Evolutionary conservation across 2,888 invertebrate genomes (phyloP).

Genomic region (Trisateles emortualis): DNA sequence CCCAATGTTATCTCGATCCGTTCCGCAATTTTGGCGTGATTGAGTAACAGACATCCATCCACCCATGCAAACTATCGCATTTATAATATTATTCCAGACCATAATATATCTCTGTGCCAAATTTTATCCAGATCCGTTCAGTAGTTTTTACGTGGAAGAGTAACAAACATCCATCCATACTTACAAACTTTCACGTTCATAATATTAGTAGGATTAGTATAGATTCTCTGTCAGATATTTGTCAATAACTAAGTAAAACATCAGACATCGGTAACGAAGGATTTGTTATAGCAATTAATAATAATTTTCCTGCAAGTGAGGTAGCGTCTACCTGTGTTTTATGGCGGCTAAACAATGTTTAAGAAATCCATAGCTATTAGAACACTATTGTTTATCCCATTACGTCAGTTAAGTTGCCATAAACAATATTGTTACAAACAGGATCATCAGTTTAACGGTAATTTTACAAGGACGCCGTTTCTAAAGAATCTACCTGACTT

Average conservation of each 20-base stretch:
- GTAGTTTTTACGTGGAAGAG: too few relatives aligned
- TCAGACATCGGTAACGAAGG: background rate
- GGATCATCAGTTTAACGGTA: constrained; percentile 81
- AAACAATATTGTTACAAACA: constrained; percentile 66
- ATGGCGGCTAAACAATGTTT: constrained; percentile 66
- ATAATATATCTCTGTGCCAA: too few relatives aligned
- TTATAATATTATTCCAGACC: too few relatives aligned
- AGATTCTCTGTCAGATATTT: too few relatives aligned
- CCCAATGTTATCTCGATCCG: too few relatives aligned
- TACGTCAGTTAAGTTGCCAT: constrained; percentile 74
- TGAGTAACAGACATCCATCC: too few relatives aligned
- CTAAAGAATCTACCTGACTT: constrained; percentile 68
- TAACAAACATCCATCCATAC: too few relatives aligned
- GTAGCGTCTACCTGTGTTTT: constrained; percentile 82
- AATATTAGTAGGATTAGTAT: too few relatives aligned
- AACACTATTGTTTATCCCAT: constrained; percentile 75
- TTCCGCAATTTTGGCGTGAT: too few relatives aligned
- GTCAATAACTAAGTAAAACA: background rate
- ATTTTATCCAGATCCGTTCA: too few relatives aligned
- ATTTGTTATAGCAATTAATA: constrained; percentile 58
- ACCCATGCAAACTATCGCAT: too few relatives aligned
- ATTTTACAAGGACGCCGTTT: constrained; percentile 54
- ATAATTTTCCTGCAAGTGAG: constrained; percentile 73
- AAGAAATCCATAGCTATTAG: constrained; percentile 53
- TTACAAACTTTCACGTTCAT: too few relatives aligned